Evolutionary conservation across 1,140 invertebrate genomes (phyloP), one percentile per base, ranked within the genome.

Genomic region (Brachionus koreanus): DNA sequence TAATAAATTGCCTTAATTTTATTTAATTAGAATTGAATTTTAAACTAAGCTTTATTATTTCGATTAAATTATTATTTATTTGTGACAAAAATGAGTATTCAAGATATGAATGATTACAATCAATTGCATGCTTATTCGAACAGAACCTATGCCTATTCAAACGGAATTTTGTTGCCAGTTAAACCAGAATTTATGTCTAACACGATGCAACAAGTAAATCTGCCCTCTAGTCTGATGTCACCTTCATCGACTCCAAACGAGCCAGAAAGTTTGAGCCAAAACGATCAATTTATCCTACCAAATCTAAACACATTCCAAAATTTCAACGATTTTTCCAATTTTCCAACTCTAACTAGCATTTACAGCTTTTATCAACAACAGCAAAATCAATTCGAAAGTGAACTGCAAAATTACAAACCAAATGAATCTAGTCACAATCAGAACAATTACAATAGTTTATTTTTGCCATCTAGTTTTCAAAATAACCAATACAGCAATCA

Each of bases 341-440:
- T 61, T 65, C 76, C 76, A 25, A 65, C 76, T 29, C 23, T 57
- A 6, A 61, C 76, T 10, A 79, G 61, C 57, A 79, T 79, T 61
- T 79, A 79, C 49, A 79, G 49, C 57, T 79, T 79, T 65, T 79
- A 79, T 25, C 76, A 79, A 13, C 76, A 79, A n/a, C 76, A 79
- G 25, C 76, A 79, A 29, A 57, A 79, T 23, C 61, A 61, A 13
- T 29, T 77, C 25, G 74, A 77, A 77, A 52, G 49, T 33, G 65
- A 74, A 12, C 2, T 46, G 12, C 69, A 74, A 49, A 43, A 74
- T 25, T 46, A 16, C 12, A 43, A 74, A 46, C 13, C 19, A 13
- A 23, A 13, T 6, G 69, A 74, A 16, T 12, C 19, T 25, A 29
- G 37, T 10, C 33, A 46, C 43, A 43, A 74, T 25, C 42, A 19